Evolutionary conservation across 2,113 vertebrate genomes (phyloP).

Genomic region (Clarias gariepinus): DNA sequence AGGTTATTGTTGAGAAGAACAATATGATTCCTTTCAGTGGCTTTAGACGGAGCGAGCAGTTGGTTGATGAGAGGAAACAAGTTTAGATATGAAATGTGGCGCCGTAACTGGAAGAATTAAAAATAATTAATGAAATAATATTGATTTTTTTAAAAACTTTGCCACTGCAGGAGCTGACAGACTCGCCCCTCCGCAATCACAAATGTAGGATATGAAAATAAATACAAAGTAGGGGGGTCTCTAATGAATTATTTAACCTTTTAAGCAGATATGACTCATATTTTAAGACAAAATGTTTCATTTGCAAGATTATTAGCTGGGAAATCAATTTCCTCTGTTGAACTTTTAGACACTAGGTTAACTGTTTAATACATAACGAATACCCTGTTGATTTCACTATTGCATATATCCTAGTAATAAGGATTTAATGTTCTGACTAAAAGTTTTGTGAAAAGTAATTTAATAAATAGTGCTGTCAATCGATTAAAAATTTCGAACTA

Average conservation of each 20-base stretch:
- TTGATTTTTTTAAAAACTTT: background rate
- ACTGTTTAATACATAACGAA: background rate
- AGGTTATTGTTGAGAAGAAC: slow-evolving; percentile 43
- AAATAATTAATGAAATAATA: background rate
- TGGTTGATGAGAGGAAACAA: slow-evolving; percentile 19
- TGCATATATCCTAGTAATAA: too few relatives aligned
- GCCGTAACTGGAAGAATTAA: slow-evolving; percentile 6
- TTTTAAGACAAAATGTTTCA: background rate
- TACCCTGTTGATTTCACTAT: background rate
- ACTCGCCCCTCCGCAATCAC: background rate
- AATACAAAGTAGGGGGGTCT: background rate
- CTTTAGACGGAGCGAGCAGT: slow-evolving; percentile 30
- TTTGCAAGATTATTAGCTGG: slow-evolving; percentile 4
- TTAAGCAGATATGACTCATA: slow-evolving; percentile 20
- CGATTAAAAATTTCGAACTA: too few relatives aligned
- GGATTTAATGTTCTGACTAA: background rate
- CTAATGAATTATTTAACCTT: slow-evolving; percentile 16
- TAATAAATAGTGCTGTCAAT: too few relatives aligned
- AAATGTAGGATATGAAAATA: background rate
- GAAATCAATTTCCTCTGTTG: background rate
- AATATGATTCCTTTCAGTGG: slow-evolving; percentile 43
- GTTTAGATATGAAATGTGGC: slow-evolving; percentile 48
- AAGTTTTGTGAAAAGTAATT: background rate
- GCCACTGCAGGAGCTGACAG: slow-evolving; percentile 8
- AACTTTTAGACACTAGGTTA: background rate